These are phyloP conservation scores for Ophthalmolycus amberensis DNA, from an alignment of 2,113 vertebrate species.

Conservation along the genomic window DNA sequence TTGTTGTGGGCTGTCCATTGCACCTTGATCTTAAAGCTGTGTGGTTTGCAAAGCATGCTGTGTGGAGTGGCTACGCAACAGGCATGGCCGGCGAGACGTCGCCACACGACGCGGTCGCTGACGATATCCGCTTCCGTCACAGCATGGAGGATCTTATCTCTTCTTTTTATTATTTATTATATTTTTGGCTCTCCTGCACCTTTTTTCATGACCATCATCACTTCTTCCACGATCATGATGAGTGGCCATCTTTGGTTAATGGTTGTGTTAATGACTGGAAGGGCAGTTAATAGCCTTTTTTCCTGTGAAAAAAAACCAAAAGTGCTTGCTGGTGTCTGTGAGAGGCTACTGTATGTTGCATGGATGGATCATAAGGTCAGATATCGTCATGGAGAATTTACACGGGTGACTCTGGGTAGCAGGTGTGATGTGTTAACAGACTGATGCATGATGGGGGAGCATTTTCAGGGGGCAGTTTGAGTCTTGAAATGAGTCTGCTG, in stretches of 20 bases:
- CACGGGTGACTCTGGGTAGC: constrained; percentile 37
- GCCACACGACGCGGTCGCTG: constrained; percentile 40
- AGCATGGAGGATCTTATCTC: constrained; percentile 74
- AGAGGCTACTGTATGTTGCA: constrained; percentile 75
- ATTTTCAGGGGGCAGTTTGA: constrained; percentile 39
- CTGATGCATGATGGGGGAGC: constrained; percentile 69
- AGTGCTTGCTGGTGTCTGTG: constrained; percentile 71
- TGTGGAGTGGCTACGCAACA: constrained; percentile 71
- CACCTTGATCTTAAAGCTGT: constrained; percentile 72
- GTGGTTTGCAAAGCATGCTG: constrained; percentile 81
- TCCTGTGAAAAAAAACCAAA: constrained; percentile 20
- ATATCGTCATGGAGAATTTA: constrained; percentile 35
- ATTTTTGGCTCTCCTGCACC: constrained; percentile 59
- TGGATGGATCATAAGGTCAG: constrained; percentile 65
- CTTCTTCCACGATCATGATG: constrained; percentile 68
- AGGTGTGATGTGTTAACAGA: constrained; percentile 52
- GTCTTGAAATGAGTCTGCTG: constrained; percentile 66
- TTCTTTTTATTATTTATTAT: background rate
- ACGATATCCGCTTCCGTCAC: constrained; percentile 66
- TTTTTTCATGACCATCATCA: constrained; percentile 67
- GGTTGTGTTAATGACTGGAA: constrained; percentile 59
- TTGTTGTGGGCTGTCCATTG: constrained; percentile 74
- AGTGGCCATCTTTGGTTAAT: constrained; percentile 63
- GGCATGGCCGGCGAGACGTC: constrained; percentile 71
- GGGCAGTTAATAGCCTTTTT: constrained; percentile 60